Conservation (phyloP, 1,140 invertebrate species). For the Mycetomoellerius zeteki region DNA sequence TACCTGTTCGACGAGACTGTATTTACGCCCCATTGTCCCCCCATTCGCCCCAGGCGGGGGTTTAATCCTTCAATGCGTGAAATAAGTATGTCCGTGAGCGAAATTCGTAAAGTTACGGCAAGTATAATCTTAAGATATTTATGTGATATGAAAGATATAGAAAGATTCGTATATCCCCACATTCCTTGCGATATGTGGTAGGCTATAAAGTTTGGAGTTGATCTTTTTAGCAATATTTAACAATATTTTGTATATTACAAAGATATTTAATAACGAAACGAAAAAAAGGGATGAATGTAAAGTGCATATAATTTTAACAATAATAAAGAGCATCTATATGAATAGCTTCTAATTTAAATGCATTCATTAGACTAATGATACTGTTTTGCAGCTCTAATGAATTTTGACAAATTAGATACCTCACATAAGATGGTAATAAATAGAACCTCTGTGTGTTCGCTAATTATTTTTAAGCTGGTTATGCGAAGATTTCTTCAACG, state of each 20-base stretch:
- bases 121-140: slow-evolving; percentile 17
- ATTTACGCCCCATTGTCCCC: slow-evolving; percentile 44
- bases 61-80: slow-evolving; percentile 15
- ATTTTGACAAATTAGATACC: neutral
- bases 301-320: neutral
- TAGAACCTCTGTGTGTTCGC: no score
- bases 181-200: neutral
- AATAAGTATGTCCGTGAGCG: slow-evolving; percentile 16
- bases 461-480: neutral
- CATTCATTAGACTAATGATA: slow-evolving; percentile 45
- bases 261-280: neutral
- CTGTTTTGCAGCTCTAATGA: neutral
- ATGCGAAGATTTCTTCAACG: neutral
- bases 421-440: neutral
- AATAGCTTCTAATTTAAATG: slow-evolving; percentile 33
- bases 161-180: neutral
- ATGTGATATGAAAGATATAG: neutral
- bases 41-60: no score
- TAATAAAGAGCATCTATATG: neutral
- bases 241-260: neutral
- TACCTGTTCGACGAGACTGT: slow-evolving; percentile 35
- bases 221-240: neutral
- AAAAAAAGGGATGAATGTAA: slow-evolving; percentile 3
- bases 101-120: slow-evolving; percentile 10
- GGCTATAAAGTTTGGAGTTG: neutral